Evolutionary conservation across 2,113 vertebrate genomes (phyloP), one percentile per base, ranked within the genome.

Genomic region (Anguilla rostrata): DNA sequence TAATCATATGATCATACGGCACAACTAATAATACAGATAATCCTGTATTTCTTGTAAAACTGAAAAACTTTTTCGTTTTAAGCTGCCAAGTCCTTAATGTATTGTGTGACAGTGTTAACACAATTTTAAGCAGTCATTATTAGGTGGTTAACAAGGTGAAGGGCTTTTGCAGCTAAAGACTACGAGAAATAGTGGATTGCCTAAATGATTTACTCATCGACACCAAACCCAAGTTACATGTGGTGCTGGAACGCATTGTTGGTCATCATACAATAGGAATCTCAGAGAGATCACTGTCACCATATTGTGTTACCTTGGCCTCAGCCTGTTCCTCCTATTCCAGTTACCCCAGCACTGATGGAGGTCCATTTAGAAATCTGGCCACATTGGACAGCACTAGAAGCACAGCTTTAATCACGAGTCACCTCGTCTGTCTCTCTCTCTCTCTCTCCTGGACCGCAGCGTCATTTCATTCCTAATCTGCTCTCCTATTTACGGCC

Each of bases 401-500:
- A 46, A 5, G 60, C 6, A 8, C n/a, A 41, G 66, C 66, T 41
- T 84, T 53, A 83, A 46, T 56, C 53, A 60, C 82, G 16, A n/a
- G 16, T 18, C 29, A 60, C 39, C 83, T 56, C 75, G 34, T 79
- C 46, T 16, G 18, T 29, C 29, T 85, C 46, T 40, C 43, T 43
- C n/a, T n/a, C n/a, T n/a, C 53, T 26, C 20, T 34, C 34, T 34
- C 53, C n/a, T 26, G 78, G 18, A 41, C 15, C 0, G 5, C 41
- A 7, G 16, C 39, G 49, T 79, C 39, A 2, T 39, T 22, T 41
- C 14, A 15, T 85, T 79, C 29, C 18, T 49, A 5, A 75, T 80
- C 46, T 85, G 71, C 3, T 49, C 79, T 57, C 49, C 75, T 56
- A 20, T 75, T 79, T 78, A 41, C 79, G 84, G 75, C 75, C 26